phyloP scores from a whole-genome alignment of 2,888 invertebrate species.

The Nephrotoma guestfalica region DNA sequence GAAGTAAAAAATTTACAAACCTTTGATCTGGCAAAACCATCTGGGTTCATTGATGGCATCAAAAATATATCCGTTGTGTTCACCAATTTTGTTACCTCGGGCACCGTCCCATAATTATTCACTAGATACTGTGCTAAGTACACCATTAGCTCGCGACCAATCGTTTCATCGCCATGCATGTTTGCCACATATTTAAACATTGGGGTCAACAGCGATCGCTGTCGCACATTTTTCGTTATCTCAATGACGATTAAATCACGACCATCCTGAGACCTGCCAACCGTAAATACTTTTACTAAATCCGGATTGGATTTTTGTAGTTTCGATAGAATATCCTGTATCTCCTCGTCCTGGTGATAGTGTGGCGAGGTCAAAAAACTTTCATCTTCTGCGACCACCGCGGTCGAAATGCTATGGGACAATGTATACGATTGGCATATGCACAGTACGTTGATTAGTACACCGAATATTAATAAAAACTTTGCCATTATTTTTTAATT shows the following conservation, averaged over 20 bases:
- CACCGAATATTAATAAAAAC: not conserved
- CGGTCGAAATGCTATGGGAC: not conserved
- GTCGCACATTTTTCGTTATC: constrained; percentile 53
- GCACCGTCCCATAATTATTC: constrained; percentile 52
- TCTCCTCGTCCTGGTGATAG: constrained; percentile 57
- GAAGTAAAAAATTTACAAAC: constrained; percentile 28
- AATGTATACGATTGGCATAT: not conserved
- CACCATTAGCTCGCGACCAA: constrained; percentile 72
- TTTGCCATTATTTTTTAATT: not conserved
- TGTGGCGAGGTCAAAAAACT: constrained; percentile 41
- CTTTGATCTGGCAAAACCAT: constrained; percentile 79
- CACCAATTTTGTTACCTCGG: constrained; percentile 59
- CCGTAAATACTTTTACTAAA: constrained; percentile 51
- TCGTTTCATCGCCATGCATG: constrained; percentile 92
- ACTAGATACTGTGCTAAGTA: constrained; percentile 75
- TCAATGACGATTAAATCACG: constrained; percentile 58
- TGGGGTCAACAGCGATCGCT: constrained; percentile 49
- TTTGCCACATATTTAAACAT: constrained; percentile 91
- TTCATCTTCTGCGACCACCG: constrained; percentile 30
- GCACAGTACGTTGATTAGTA: not conserved
- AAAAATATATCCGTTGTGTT: constrained; percentile 83
- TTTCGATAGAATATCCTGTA: constrained; percentile 46
- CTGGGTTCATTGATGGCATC: constrained; percentile 95
- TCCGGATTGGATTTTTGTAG: constrained; percentile 51
- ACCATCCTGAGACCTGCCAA: constrained; percentile 74